phyloP scores from a whole-genome alignment of 2,113 vertebrate species.

The Laticauda laticaudata region DNA sequence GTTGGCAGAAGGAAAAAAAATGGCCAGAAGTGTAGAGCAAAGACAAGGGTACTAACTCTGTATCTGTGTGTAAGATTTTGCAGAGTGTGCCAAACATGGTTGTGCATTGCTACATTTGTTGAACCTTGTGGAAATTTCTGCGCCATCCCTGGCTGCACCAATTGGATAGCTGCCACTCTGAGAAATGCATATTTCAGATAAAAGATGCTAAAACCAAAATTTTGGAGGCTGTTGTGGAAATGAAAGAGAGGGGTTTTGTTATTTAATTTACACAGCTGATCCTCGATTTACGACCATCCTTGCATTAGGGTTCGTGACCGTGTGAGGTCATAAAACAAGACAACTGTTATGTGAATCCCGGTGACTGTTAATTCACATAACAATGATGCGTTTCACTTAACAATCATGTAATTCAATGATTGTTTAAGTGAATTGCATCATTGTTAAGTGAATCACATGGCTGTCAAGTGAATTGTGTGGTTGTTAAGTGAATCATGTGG shows the following conservation, averaged over 20 bases:
- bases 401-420: no score
- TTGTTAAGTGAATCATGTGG: no score
- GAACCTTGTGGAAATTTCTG: neutral
- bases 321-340: neutral
- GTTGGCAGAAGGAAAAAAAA: neutral
- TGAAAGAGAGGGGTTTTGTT: neutral
- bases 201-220: neutral
- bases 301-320: neutral
- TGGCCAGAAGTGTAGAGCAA: neutral
- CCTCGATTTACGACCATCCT: neutral
- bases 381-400: no score
- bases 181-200: neutral
- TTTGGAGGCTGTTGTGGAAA: neutral
- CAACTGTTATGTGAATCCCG: no score
- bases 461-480: no score
- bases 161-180: neutral
- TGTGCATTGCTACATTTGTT: neutral
- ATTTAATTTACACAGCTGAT: neutral
- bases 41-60: neutral
- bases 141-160: neutral
- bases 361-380: no score
- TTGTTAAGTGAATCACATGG: no score
- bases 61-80: neutral
- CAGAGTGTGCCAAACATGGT: accelerated
- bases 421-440: no score